Evolutionary conservation across 1,140 invertebrate genomes (phyloP), one percentile per base, ranked within the genome.

Genomic region (Magallana ariakensis): DNA sequence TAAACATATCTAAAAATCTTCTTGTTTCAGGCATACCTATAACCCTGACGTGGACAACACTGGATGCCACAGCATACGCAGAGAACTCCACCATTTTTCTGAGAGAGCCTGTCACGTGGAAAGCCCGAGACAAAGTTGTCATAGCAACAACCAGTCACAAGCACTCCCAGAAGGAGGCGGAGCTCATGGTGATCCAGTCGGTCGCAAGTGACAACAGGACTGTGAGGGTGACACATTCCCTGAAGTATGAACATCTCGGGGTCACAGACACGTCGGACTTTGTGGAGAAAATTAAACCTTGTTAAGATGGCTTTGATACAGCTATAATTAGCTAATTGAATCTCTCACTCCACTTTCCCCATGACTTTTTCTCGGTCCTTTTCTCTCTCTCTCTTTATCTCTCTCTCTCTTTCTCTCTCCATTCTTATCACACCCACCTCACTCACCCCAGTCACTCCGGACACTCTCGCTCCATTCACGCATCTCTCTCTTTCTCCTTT

Each of bases 141-240:
- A 92, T 95, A 70, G 93, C 94, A n/a, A 92, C 93, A 15, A 94
- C 94, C 13, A 92, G 94, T 11, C 81, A 91, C 66, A 80, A 87
- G 9, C 91, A 92, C 26, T 92, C 90, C 19, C 92, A 93, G 82
- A 89, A 87, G 62, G 92, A 95, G 83, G 93, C 87, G 81, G 94
- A 95, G 88, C 81, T 89, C 54, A 33, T 46, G 16, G 55, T 80
- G 16, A 94, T 95, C 54, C 83, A 83, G 6, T 80, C 85, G 0
- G 87, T 94, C 3, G 90, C 89, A 33, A 80, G 46, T 10, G 87
- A 93, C 55, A 89, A 87, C 9, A 66, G 85, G 56, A 92, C 89
- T 9, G 87, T 94, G 22, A 94, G 92, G 19, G 56, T 94, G 0
- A 82, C 89, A 10, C 60, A 86, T 53, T 26, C 91, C 22, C 87